Percentiles rank a stretch among this genome's conserved stretches.
phyloP scores from a whole-genome alignment of 2,888 invertebrate species.

The Microctonus hyperodae region DNA sequence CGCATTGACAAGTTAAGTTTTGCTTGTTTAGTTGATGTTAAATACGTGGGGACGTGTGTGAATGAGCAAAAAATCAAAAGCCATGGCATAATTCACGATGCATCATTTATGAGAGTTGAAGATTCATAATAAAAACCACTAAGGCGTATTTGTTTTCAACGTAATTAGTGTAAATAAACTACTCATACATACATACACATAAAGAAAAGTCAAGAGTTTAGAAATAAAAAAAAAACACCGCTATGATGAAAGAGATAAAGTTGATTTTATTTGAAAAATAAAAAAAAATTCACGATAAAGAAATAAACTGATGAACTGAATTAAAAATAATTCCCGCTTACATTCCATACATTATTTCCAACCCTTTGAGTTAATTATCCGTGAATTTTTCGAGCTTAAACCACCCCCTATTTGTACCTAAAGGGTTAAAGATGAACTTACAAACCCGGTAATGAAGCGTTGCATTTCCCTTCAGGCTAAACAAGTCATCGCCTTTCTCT shows the following conservation, averaged over 20 bases:
- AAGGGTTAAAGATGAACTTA: constrained; percentile 60
- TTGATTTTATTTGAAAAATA: not conserved
- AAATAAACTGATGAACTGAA: not conserved
- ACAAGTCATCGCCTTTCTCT: constrained; percentile 57
- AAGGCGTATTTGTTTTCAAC: constrained; percentile 29
- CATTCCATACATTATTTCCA: not conserved
- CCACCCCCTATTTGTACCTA: constrained; percentile 40
- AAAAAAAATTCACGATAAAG: not conserved
- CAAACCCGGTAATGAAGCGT: constrained; percentile 59
- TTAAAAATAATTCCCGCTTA: not conserved
- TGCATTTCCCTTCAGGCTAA: constrained; percentile 48
- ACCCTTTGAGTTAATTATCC: constrained; percentile 51
- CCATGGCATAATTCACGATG: constrained; percentile 38
- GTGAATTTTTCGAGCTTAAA: constrained; percentile 47
- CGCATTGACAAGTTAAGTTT: constrained; percentile 4
- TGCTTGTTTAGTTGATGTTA: not conserved
- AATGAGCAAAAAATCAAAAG: constrained; percentile 29
- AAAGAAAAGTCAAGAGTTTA: not conserved
- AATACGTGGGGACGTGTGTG: not conserved
- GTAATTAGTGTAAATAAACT: constrained; percentile 38
- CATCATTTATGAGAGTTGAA: constrained; percentile 41
- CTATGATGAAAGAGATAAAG: not conserved
- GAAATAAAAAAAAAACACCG: constrained; percentile 11
- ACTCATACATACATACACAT: constrained; percentile 2
- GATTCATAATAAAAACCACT: constrained; percentile 30